Evolutionary conservation across 2,888 invertebrate species (phyloP).

Genomic region (Operophtera brumata): DNA sequence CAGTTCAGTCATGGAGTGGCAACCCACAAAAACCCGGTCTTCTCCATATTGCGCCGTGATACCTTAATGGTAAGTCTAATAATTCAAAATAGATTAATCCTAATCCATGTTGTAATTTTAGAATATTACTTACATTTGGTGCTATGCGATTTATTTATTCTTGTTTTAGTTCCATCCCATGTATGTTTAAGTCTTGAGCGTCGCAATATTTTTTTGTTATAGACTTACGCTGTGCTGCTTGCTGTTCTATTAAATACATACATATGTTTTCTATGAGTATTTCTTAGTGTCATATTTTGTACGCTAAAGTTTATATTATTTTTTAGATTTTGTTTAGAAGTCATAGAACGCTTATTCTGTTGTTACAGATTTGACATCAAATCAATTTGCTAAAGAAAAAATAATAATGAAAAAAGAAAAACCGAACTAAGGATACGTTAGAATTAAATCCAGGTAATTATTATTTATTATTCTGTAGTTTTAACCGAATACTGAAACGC

Average conservation of each 20-base stretch:
- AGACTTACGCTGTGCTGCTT: constrained; percentile 40
- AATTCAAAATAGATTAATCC: neutral
- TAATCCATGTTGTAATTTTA: neutral
- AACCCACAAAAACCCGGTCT: neutral
- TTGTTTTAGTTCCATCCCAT: neutral
- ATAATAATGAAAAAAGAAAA: neutral
- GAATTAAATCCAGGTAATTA: constrained; percentile 16
- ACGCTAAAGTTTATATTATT: neutral
- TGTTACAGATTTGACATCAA: constrained; percentile 45
- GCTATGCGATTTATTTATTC: constrained; percentile 18
- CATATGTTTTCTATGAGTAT: constrained; percentile 1
- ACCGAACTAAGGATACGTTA: neutral
- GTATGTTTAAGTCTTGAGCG: constrained; percentile 18
- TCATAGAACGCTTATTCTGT: constrained; percentile 47
- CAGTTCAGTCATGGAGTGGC: neutral
- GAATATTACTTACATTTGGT: neutral
- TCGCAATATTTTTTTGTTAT: constrained; percentile 27
- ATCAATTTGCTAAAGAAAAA: neutral
- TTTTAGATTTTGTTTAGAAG: constrained; percentile 1
- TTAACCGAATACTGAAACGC: constrained; percentile 4
- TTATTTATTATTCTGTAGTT: neutral
- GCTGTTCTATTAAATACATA: constrained; percentile 27
- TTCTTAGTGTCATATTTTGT: neutral
- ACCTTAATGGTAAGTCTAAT: constrained; percentile 2
- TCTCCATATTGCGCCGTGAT: neutral